Base-by-base conservation (phyloP, 2,888 invertebrate genomes). In the Onthophagus sagittarius region DNA sequence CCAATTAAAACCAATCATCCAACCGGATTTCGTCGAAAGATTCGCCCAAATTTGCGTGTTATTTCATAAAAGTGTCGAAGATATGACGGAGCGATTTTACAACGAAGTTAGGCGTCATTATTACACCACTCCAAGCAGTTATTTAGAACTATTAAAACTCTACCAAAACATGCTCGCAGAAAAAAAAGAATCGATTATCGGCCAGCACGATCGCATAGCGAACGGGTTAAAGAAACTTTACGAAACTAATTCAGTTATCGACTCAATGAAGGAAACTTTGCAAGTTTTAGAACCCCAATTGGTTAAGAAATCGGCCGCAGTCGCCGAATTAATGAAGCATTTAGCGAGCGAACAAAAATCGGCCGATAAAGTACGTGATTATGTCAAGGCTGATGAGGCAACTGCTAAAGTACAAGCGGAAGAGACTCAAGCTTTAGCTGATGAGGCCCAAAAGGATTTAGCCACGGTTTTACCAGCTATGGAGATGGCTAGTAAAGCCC, bases 111-210 rank as follows among this genome's bases (percentile, higher is more conserved):
- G 94, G 77, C 88, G 96, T 0, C 90, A 93, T 80, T 96, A 94
- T 85, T 96, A 97, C 83, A 95, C 95, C 1, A 97, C 96, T 0
- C 96, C 97, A 0, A 96, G 95, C 83, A 95, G 94, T 82, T 97
- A 96, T 83, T 86, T 97, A 76, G 95, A 96, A 82, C 86, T 97
- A 53, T 87, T 97, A 33, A 95, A 94, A 81, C 87, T 95, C 0
- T 97, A 95, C 82, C 86, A 91, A 71, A 84, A 84, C 9, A 90
- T 95, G 82, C 84, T 96, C 1, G 86, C 89, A 33, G 91, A 89
- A 71, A 92, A 92, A 79, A 92, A 91, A 75, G 90, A 90, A 75
- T 89, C 92, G 80, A 92, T 93, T 62, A 89, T 89, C 23, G 88
- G 88, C 64, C 88, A 88, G 9, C 87, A 91, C 71, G 91, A 91